Evolutionary conservation across 2,113 vertebrate genomes (phyloP), one percentile per base, ranked within the genome.

Genomic region (Balaeniceps rex): DNA sequence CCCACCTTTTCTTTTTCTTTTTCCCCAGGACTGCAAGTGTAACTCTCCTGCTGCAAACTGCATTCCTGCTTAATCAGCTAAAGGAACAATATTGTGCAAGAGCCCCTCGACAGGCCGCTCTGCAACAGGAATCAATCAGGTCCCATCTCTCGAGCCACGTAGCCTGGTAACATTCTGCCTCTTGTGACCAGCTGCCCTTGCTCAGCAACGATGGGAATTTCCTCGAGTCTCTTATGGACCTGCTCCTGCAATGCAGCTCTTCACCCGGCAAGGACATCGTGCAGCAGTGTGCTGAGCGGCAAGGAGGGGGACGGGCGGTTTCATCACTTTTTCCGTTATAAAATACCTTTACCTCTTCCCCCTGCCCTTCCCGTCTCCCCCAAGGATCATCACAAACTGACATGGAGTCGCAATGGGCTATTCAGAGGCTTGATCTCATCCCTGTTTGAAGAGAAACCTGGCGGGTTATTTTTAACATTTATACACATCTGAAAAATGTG

Each of bases 391-490:
- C 10, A 4, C 44, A 65, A 89, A 69, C 29, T 71, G 69, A 91
- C 52, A 14, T 0, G 7, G 76, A 78, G 44, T 12, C 4, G 10
- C 90, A 68, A 21, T 19, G 69, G 79, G 85, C 61, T 93, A 10
- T 61, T 94, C 44, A 74, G 91, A 72, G 90, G 65, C 31, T 87
- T 95, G 77, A 91, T 92, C 90, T 96, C 93, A 93, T 75, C 69
- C 52, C 28, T 60, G 36, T 47, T 91, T 44, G 83, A 93, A 79
- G 72, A 92, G 72, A 92, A 94, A 81, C 38, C 26, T 9, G 12
- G 33, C 0, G 10, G 46, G 72, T 94, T 97, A 88, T 94, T 94
- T 96, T 95, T 94, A 97, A 95, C 60, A 9, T 88, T 86, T 58
- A 38, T 64, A 11, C 31, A 40, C 77, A 54, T 69, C 75, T 87